phyloP scores from a whole-genome alignment of 2,888 invertebrate species.

The Chaitophorus viminalis region DNA sequence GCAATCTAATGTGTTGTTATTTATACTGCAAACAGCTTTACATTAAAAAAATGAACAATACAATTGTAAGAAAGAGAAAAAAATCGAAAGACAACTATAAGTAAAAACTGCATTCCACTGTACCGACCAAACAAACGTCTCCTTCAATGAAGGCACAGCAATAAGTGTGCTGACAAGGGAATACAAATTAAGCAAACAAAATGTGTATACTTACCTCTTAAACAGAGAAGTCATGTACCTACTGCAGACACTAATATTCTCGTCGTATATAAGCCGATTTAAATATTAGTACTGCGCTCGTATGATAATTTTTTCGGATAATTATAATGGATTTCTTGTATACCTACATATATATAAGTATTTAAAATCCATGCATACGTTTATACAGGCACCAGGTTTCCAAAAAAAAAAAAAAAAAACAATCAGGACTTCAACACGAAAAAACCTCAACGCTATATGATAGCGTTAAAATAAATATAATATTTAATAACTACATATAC shows the following conservation, averaged over 20 bases:
- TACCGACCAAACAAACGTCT: slow-evolving; percentile 44
- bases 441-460: too few species aligned
- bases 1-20: slow-evolving; percentile 35
- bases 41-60: slow-evolving; percentile 16
- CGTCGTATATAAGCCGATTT: slow-evolving; percentile 6
- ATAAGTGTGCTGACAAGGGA: slow-evolving; percentile 61
- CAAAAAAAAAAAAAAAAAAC: too few species aligned
- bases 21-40: slow-evolving; percentile 40
- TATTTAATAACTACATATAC: too few species aligned
- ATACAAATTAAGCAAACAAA: slow-evolving; percentile 56
- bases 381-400: too few species aligned
- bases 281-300: slow-evolving; percentile 35
- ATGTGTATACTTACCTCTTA: background rate
- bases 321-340: slow-evolving; percentile 31
- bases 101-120: slow-evolving; percentile 54
- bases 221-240: slow-evolving; percentile 30
- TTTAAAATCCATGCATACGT: background rate
- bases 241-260: background rate
- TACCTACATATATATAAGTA: too few species aligned
- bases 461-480: too few species aligned
- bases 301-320: slow-evolving; percentile 33
- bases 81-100: slow-evolving; percentile 39
- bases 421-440: too few species aligned
- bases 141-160: slow-evolving; percentile 39
- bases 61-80: slow-evolving; percentile 33